Evolutionary conservation across 2,888 invertebrate genomes (phyloP), one percentile per base, ranked within the genome.

Genomic region (Drosophila borealis): DNA sequence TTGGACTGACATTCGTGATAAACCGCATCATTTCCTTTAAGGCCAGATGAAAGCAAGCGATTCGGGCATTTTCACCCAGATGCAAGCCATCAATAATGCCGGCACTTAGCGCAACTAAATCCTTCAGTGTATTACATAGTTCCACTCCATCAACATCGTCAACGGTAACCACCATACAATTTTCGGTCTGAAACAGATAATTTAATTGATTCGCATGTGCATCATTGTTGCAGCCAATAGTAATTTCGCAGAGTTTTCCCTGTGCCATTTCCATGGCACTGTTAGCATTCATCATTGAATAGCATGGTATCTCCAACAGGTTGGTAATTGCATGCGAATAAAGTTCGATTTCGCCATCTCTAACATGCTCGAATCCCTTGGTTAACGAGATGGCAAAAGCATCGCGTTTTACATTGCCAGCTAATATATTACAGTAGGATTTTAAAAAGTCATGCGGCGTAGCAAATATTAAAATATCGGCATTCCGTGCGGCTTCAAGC

Each of bases 1-100:
- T 96, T 0, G 97, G 96, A 92, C 97, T 98, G 93, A 98, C 98
- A 2, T 96, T 94, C 81, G 98, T 96, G 37, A 97, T 96, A 92
- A 98, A 99, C 91, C 97, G 96, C 89, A 99, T 97, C 97, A 99
- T 99, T 93, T 99, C 99, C 97, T 99, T 99, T 11, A 99, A 94
- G 13, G 99, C 99, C 55, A 99, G 94, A 57, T 99, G 95, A 90
- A 99, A 98, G 10, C 99, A 97, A 0, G 99, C 98, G 2, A 99
- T 98, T 92, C 99, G 99, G 6, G 99, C 98, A 93, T 99, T 99
- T 93, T 99, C 99, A 0, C 99, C 99, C 68, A 96, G 95, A 3
- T 95, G 95, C 59, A 99, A 93, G 14, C 99, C 99, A 92, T 99
- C 99, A 1, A 97, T 96, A 90, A 99, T 98, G 39, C 99, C 99